Conservation (phyloP, 2,888 invertebrate genomes). For the Phyllotreta striolata region DNA sequence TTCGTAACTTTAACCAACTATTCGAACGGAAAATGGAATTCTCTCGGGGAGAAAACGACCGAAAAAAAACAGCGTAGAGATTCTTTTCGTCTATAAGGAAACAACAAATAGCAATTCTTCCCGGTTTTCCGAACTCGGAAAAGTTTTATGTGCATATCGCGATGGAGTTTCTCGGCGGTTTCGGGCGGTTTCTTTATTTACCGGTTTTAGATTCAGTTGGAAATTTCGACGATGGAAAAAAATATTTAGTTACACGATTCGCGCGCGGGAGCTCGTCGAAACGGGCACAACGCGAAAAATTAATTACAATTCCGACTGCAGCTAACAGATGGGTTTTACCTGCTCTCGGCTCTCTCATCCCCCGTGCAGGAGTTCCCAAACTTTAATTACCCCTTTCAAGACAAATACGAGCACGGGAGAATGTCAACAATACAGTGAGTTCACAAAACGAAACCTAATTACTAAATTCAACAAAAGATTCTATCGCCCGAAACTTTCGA, state of each 20-base stretch:
- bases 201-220: conserved; percentile 14
- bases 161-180: conserved; percentile 14
- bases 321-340: neutral
- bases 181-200: conserved; percentile 17
- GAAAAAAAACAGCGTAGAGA: conserved; percentile 9
- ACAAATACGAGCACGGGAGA: conserved; percentile 23
- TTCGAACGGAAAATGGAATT: conserved; percentile 8
- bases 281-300: neutral
- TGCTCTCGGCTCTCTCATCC: neutral
- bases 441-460: conserved; percentile 25
- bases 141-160: conserved; percentile 20
- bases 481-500: conserved; percentile 6
- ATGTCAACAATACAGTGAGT: conserved; percentile 28
- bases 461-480: conserved; percentile 30
- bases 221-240: neutral
- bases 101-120: conserved; percentile 26
- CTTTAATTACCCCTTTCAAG: conserved; percentile 24
- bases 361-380: conserved; percentile 21
- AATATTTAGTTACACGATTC: too few relatives aligned
- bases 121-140: conserved; percentile 10
- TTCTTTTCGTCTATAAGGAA: conserved; percentile 22
- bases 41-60: neutral
- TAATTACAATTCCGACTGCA: neutral
- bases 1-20: conserved; percentile 14
- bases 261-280: neutral